Percentiles rank a stretch among this genome's conserved stretches.
Conservation (phyloP, 2,888 invertebrate species). For the Junonia oenone region DNA sequence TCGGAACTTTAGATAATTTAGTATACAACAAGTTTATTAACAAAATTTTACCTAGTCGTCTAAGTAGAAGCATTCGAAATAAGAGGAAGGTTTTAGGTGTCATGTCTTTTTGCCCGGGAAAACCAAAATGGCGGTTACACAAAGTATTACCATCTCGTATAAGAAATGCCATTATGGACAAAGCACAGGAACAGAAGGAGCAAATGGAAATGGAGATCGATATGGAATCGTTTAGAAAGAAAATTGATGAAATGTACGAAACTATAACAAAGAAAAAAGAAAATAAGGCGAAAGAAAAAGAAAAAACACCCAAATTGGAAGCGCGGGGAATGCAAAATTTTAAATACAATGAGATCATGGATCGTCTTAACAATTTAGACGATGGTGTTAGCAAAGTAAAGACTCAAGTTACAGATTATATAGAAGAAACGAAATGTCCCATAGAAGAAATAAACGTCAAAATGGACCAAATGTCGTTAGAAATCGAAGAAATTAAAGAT, state of each 20-base stretch:
- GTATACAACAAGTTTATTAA: slow-evolving; percentile 66
- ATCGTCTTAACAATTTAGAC: slow-evolving; percentile 52
- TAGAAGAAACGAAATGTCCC: slow-evolving; percentile 44
- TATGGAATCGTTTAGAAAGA: slow-evolving; percentile 47
- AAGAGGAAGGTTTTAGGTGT: slow-evolving; percentile 54
- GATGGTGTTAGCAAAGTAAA: slow-evolving; percentile 49
- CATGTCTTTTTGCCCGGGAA: slow-evolving; percentile 60
- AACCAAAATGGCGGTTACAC: slow-evolving; percentile 50
- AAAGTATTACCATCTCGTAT: slow-evolving; percentile 56
- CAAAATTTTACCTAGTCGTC: slow-evolving; percentile 50
- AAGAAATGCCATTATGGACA: slow-evolving; percentile 62
- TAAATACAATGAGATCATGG: slow-evolving; percentile 50
- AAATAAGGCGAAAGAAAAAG: slow-evolving; percentile 31
- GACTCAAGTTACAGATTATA: slow-evolving; percentile 43
- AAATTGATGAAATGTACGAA: slow-evolving; percentile 59
- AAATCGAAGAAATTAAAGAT: slow-evolving; percentile 55
- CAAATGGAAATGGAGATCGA: slow-evolving; percentile 55
- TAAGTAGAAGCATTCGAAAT: slow-evolving; percentile 53
- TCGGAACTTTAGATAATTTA: slow-evolving; percentile 71
- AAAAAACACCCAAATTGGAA: slow-evolving; percentile 23
- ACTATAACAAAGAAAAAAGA: slow-evolving; percentile 46
- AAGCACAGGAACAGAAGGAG: slow-evolving; percentile 58
- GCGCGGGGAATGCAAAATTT: slow-evolving; percentile 31
- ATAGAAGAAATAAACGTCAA: slow-evolving; percentile 55
- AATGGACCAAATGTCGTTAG: slow-evolving; percentile 59